Base-by-base conservation (phyloP, 2,797 vertebrate species). In the Phataginus tetradactyla region DNA sequence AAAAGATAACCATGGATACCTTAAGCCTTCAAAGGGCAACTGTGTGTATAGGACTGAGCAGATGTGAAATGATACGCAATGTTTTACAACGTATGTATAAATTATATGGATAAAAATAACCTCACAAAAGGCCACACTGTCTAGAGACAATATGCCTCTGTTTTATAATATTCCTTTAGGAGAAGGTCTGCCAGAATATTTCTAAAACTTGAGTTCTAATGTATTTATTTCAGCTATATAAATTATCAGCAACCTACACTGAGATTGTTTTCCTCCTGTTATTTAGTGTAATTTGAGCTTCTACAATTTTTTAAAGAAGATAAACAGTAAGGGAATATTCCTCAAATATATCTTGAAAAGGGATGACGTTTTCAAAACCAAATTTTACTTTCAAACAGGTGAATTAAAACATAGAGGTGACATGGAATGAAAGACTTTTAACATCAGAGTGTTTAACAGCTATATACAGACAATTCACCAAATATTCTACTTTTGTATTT, bases 11-110 rank as follows among this genome's bases (percentile, higher is more conserved):
- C 29, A 0, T 0, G 59, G 42, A 71, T 18, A 84, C 88, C 84
- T 86, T 0, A 3, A 39, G 37, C 1, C 23, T 29, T 51, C 23
- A 1, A 83, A 75, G 39, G 45, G 29, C 51, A 37, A 12, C 1
- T 3, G 3, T 42, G 7, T 15, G 20, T 17, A 10, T 4, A 14
- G 79, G 12, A 15, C 0, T 3, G 68, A 27, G 25, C 0, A 42
- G 49, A 37, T 1, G 59, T 45, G 45, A 15, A 10, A 4, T 5
- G 39, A 34, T 20, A 7, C 7, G 21, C 1, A 2, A 27, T 84
- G 74, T 64, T 66, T 29, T 15, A 27, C 4, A 5, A 1, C 45
- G 5, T 42, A 39, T 7, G 2, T 32, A 17, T 7, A 18, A n/a
- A 37, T 71, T 2, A 88, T 81, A 51, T 57, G 32, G 13, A n/a